Evolutionary conservation across 2,888 invertebrate species (phyloP), one percentile per base, ranked within the genome.

Genomic region (Corythucha ciliata): DNA sequence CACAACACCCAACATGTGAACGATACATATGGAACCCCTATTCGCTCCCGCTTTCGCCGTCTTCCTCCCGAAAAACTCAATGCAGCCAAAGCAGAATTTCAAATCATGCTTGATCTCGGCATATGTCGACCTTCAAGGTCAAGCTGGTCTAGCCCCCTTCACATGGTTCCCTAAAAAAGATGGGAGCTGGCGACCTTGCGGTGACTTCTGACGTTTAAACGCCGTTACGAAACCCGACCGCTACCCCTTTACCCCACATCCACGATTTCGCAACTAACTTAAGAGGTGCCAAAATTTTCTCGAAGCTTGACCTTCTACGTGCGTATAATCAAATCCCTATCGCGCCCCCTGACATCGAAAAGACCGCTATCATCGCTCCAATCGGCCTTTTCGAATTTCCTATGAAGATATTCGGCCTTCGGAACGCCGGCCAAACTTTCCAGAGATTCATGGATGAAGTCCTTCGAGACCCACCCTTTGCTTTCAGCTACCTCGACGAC

Each of bases 251-350:
- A 5, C 61, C 62, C 2, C 60, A 62, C 32, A 58, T 67, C 2
- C 61, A 63, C 7, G 64, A 67, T 44, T 61, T 63, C 40, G 24
- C 56, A 4, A 48, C 56, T 4, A 29, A 53, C 4, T 42, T 67
- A 2, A 18, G 45, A 10, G 62, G 61, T 1, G 60, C 58, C 12
- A 60, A 37, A 2, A 51, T 65, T 14, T 65, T 64, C 49, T 60
- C 62, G 3, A 60, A 52, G 7, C 53, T 68, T 2, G 66, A 68
- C 57, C 56, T 68, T 16, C 57, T 58, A 5, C 41, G 60, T n/a
- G 67, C 67, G 0, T 72, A 54, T 34, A 52, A 56, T 20, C 62
- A 60, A 29, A 61, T 63, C 16, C 62, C 60, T 1, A 53, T 63
- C 20, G 44, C 37, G 1, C 29, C 45, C 2, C 55, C 52, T 1